A percentile compares a stretch with the other conserved stretches of the same genome.
phyloP scores from a whole-genome alignment of 2,888 invertebrate genomes.

The Geophilus truncorum region DNA sequence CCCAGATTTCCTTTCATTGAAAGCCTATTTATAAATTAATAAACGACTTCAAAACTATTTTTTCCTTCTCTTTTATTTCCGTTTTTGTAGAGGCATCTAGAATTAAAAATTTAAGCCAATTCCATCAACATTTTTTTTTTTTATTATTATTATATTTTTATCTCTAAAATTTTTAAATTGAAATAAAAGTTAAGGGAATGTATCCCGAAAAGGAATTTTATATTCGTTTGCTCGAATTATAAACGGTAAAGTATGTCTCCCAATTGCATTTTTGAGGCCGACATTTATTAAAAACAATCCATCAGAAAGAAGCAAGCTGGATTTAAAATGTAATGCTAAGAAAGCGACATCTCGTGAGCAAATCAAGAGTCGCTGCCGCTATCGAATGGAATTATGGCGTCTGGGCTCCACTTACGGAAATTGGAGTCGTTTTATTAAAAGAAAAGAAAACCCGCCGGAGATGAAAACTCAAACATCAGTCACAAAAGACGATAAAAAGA shows the following conservation, averaged over 20 bases:
- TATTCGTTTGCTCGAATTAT: background rate
- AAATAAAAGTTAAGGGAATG: background rate
- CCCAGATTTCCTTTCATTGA: background rate
- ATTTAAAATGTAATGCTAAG: conserved; percentile 13
- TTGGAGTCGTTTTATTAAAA: conserved; percentile 24
- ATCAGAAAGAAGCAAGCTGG: conserved; percentile 5
- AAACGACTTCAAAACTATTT: background rate
- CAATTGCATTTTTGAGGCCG: conserved; percentile 13
- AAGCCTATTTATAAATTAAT: background rate
- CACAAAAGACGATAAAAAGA: conserved; percentile 23
- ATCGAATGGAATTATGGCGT: conserved; percentile 21
- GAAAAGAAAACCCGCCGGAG: conserved; percentile 20
- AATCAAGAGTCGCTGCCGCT: conserved; percentile 5
- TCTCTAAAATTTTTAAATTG: too few species aligned
- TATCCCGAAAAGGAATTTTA: background rate
- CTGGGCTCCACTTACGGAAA: conserved; percentile 22
- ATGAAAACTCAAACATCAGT: conserved; percentile 25
- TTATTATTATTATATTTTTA: too few species aligned
- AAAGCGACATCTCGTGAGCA: conserved; percentile 25
- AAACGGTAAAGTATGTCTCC: background rate
- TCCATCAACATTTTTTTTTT: background rate
- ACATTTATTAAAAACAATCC: conserved; percentile 33
- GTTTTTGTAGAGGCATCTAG: background rate
- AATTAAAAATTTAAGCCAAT: background rate
- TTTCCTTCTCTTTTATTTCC: background rate